A percentile compares a stretch with the other conserved stretches of the same genome.
Conservation (phyloP, 2,797 vertebrate genomes). For the Sebastes itinus region DNA sequence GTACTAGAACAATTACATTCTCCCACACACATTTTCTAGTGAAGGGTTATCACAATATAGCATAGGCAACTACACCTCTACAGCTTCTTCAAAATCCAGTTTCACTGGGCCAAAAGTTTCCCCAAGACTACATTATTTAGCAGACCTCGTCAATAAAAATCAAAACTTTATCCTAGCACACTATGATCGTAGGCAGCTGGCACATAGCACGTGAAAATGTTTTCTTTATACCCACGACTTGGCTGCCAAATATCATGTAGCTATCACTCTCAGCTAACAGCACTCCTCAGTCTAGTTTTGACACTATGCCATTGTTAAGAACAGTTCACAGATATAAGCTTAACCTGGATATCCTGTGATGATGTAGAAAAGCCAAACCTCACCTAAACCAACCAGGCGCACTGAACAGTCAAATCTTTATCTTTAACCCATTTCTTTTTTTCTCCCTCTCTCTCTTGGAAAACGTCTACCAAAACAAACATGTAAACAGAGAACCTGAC, state of each 20-base stretch:
- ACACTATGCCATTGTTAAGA: conserved; percentile 69
- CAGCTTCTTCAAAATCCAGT: conserved; percentile 76
- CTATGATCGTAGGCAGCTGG: conserved; percentile 76
- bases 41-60: conserved; percentile 77
- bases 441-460: not conserved
- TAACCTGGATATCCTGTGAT: conserved; percentile 80
- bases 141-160: conserved; percentile 63
- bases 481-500: conserved; percentile 84
- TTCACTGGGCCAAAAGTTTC: conserved; percentile 67
- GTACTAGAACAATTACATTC: conserved; percentile 80
- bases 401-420: conserved; percentile 65
- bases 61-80: conserved; percentile 79
- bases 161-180: conserved; percentile 67
- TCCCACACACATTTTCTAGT: conserved; percentile 79
- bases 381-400: conserved; percentile 55
- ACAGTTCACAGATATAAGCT: conserved; percentile 76
- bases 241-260: conserved; percentile 70
- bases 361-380: conserved; percentile 72
- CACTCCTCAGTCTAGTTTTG: conserved; percentile 61
- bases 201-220: conserved; percentile 77
- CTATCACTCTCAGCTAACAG: conserved; percentile 64
- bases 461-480: conserved; percentile 65
- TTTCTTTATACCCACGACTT: conserved; percentile 56
- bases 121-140: conserved; percentile 70
- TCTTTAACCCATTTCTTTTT: conserved; percentile 26